Base-by-base conservation (phyloP, 2,113 vertebrate genomes). In the Ctenodactylus gundi region DNA sequence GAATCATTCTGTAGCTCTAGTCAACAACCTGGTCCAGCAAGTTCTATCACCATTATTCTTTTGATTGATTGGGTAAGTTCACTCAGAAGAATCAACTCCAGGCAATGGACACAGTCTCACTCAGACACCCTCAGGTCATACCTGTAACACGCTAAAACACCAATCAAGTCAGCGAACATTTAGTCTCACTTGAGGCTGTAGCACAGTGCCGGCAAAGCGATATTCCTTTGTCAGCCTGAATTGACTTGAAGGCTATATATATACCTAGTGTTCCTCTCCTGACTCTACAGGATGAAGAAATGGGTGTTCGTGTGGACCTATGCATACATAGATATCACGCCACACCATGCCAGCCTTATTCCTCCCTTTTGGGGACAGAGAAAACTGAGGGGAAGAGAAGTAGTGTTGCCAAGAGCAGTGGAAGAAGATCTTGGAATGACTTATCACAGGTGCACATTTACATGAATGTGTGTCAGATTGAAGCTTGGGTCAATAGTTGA, bases 21-120 rank as follows among this genome's bases (percentile, higher is more conserved):
- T 49, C 78, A 91, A 46, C 41, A 17, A 58, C 53, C 58, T 25
- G 36, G 77, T 55, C 60, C 9, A 15, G 36, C 55, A 49, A 65
- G 53, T 53, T 73, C 68, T 17, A 80, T 86, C 62, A n/a, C 39
- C 36, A 65, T 89, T 78, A 85, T 90, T 94, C 82, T 96, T 93
- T 95, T 86, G 91, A 91, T 46, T 90, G 70, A 91, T 85, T 85
- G 55, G n/a, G 58, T 67, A 80, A 93, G 17, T 90, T 91, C 78
- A 84, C 60, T 91, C 36, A 25, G 27, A 85, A 95, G 60, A 91
- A 70, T 49, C 89, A 94, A 23, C 34, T 55, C 36, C 46, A 88
- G 60, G 85, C 29, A 76, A 73, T 1, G 88, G 75, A 58, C 72
- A 81, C 9, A 57, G 83, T 12, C 60, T 93, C 46, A 44, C 92